Evolutionary conservation across 2,113 vertebrate genomes (phyloP).

Genomic region (Grammomys surdaster): DNA sequence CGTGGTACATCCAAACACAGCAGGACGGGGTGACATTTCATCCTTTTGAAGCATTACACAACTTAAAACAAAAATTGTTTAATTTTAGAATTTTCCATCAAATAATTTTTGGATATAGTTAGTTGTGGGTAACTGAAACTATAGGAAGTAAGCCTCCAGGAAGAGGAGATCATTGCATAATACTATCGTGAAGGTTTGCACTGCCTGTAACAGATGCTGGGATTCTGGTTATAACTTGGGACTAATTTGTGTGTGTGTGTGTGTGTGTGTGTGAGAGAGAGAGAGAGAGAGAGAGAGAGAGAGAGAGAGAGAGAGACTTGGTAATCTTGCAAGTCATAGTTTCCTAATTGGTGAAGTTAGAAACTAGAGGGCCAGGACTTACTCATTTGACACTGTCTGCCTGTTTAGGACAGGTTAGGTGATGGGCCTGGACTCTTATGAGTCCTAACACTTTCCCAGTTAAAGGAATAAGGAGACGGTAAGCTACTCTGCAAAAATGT

Average conservation of each 20-base stretch:
- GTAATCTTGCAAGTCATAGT: slow-evolving; percentile 12
- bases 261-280: not conserved
- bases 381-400: not conserved
- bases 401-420: not conserved
- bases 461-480: not conserved
- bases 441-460: not conserved
- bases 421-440: not conserved
- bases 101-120: not conserved
- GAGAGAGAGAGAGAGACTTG: not conserved
- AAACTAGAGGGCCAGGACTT: not conserved
- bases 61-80: not conserved
- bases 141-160: not conserved
- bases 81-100: not conserved
- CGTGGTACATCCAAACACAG: not conserved
- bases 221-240: not conserved
- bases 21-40: not conserved
- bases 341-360: slow-evolving; percentile 31
- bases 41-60: no score
- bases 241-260: not conserved
- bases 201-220: not conserved
- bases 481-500: not conserved
- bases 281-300: no score
- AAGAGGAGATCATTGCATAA: not conserved
- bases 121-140: not conserved
- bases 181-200: not conserved